Conservation (phyloP, 2,888 invertebrate genomes). For the Andrena dorsata region DNA sequence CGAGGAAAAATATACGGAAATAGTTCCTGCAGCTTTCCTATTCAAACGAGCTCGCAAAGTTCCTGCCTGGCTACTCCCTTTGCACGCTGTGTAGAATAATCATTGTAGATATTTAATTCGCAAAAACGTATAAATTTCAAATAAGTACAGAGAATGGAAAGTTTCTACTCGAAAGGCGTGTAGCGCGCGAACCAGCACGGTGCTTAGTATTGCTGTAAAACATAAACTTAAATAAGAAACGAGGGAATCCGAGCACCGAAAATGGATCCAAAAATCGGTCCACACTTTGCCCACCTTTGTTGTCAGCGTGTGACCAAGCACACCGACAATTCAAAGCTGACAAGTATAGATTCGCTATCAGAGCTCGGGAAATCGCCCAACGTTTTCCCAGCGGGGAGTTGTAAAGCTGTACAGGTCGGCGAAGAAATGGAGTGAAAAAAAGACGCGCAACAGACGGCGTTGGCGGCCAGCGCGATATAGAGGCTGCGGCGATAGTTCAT, state of each 20-base stretch:
- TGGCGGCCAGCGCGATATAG: conserved; percentile 58
- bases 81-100: background rate
- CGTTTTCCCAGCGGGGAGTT: conserved; percentile 27
- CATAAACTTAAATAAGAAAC: no score
- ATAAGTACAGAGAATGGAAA: background rate
- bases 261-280: no score
- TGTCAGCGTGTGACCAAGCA: no score
- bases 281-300: no score
- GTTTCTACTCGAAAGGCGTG: background rate
- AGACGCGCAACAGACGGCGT: conserved; percentile 39
- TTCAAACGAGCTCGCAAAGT: conserved; percentile 3
- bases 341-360: conserved; percentile 29
- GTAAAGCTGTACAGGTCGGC: conserved; percentile 30
- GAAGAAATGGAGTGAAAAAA: conserved; percentile 64
- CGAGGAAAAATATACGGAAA: conserved; percentile 40
- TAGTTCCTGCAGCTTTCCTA: conserved; percentile 18
- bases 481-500: conserved; percentile 68
- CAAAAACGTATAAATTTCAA: background rate
- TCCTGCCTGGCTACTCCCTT: background rate
- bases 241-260: no score
- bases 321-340: conserved; percentile 15
- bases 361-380: conserved; percentile 32
- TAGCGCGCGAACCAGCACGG: no score
- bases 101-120: background rate
- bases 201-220: no score